A percentile compares a stretch with the other conserved stretches of the same genome.
Conservation (phyloP, 2,113 vertebrate species). For the Silurus asotus region DNA sequence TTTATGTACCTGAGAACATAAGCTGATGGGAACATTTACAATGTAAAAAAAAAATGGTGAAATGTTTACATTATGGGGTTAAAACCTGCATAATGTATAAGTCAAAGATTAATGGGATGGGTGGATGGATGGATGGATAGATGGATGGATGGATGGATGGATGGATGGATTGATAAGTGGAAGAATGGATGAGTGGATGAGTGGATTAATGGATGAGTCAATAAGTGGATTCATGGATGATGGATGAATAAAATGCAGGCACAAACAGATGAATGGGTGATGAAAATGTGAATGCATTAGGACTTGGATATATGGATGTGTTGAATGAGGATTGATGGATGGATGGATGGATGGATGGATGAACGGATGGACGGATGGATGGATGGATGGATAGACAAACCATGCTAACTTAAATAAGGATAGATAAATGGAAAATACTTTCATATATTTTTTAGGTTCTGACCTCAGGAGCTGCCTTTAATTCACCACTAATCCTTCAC, state of each 20-base stretch:
- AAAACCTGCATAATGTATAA: not conserved
- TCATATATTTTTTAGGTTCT: not conserved
- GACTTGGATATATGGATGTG: too few relatives aligned
- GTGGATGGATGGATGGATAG: not conserved
- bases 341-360: not conserved
- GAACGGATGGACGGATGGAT: not conserved
- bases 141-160: not conserved
- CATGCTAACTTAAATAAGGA: too few relatives aligned
- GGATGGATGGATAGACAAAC: not conserved
- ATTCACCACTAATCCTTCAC: not conserved
- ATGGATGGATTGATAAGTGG: not conserved
- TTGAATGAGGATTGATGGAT: not conserved
- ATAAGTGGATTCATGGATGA: not conserved
- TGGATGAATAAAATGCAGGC: too few relatives aligned
- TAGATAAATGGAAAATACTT: not conserved
- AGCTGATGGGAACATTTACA: not conserved
- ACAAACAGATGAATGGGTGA: not conserved
- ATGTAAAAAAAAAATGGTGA: not conserved
- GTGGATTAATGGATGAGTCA: not conserved
- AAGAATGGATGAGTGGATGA: not conserved
- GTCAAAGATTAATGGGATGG: not conserved
- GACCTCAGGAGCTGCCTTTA: not conserved
- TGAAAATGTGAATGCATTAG: too few relatives aligned
- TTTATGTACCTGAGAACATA: not conserved
- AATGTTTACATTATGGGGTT: not conserved